phyloP scores from a whole-genome alignment of 1,140 invertebrate genomes.

The Ladona fulva region DNA sequence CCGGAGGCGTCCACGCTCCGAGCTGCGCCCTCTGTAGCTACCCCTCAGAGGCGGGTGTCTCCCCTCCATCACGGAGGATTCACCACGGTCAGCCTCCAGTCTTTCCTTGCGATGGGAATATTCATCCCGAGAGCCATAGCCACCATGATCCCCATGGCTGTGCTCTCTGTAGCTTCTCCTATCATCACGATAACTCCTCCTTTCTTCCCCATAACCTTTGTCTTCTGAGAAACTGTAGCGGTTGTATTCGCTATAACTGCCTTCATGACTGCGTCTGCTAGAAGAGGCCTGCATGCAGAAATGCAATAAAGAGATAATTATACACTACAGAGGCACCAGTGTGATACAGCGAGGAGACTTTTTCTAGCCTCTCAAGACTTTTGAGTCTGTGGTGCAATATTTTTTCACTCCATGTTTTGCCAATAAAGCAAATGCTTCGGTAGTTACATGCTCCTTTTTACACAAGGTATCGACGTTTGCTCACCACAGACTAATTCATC shows the following conservation, averaged over 20 bases:
- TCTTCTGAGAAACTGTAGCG: constrained; percentile 23
- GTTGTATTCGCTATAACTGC: constrained; percentile 22
- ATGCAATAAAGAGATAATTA: constrained; percentile 16
- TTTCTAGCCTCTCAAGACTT: not conserved
- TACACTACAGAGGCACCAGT: constrained; percentile 3
- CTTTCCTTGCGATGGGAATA: constrained; percentile 21
- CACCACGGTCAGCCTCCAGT: constrained; percentile 13
- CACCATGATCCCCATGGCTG: not conserved
- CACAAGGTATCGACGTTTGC: not conserved
- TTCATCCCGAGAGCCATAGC: constrained; percentile 20
- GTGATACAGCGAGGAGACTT: not conserved
- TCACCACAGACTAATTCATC: not conserved
- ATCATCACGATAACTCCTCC: constrained; percentile 22
- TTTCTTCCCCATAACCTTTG: constrained; percentile 22
- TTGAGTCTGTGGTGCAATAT: not conserved
- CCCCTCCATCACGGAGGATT: not conserved
- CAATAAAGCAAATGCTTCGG: not conserved
- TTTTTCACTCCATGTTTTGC: not conserved
- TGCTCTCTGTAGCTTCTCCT: constrained; percentile 22
- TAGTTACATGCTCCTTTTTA: not conserved
- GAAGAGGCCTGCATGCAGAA: constrained; percentile 20
- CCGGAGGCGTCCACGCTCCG: constrained; percentile 16
- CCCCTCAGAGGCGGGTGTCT: constrained; percentile 15
- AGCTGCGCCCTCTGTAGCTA: constrained; percentile 14
- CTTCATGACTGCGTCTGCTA: constrained; percentile 25